phyloP scores from a whole-genome alignment of 2,888 invertebrate genomes.

The Proisotoma minuta region DNA sequence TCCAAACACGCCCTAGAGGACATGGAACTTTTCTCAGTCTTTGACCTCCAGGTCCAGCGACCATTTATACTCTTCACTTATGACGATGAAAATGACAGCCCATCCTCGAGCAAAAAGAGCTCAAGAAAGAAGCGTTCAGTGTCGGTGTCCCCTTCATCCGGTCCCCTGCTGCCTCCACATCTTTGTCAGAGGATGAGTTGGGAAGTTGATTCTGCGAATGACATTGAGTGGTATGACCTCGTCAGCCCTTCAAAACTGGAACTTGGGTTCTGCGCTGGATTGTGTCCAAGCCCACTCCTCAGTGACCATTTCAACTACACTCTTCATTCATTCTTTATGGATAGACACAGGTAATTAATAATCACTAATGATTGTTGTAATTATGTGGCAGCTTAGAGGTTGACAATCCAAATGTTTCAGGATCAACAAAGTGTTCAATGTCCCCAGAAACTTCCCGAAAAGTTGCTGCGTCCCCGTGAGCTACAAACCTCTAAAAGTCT shows the following conservation, averaged over 20 bases:
- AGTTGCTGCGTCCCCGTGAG: conserved; percentile 26
- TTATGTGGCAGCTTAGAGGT: too few species aligned
- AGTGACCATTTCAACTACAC: conserved; percentile 30
- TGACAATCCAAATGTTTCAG: conserved; percentile 4
- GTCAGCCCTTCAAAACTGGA: conserved; percentile 24
- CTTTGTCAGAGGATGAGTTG: conserved; percentile 22
- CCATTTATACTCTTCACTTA: conserved; percentile 24
- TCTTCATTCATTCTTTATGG: conserved; percentile 28
- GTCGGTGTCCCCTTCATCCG: neutral
- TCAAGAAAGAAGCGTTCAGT: neutral
- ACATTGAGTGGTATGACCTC: conserved; percentile 25
- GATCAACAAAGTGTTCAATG: conserved; percentile 3
- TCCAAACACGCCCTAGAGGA: too few species aligned
- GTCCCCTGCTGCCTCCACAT: neutral
- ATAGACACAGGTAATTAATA: conserved; percentile 28
- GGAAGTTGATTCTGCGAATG: conserved; percentile 12
- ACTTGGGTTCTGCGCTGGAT: conserved; percentile 36
- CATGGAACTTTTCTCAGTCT: too few species aligned
- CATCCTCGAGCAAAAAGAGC: neutral
- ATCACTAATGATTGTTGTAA: too few species aligned
- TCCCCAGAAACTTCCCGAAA: conserved; percentile 23
- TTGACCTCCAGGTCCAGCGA: conserved; percentile 33
- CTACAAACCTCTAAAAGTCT: conserved; percentile 23
- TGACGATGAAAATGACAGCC: neutral
- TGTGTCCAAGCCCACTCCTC: conserved; percentile 31